Evolutionary conservation across 1,140 invertebrate genomes (phyloP).

Genomic region (Megalopta genalis): DNA sequence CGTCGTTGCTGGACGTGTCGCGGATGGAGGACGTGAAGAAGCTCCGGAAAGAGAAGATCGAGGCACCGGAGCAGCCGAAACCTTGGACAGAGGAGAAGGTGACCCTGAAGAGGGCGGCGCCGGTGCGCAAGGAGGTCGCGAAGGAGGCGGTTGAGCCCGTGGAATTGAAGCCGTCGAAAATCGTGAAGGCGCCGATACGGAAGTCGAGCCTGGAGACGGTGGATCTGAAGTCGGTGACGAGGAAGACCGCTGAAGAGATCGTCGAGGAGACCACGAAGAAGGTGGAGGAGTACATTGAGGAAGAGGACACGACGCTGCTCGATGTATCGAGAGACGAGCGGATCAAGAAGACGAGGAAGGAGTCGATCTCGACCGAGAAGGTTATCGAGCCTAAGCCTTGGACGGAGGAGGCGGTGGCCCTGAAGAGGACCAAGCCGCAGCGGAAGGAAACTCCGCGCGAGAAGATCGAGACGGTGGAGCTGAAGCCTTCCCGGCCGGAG

Average conservation of each 20-base stretch:
- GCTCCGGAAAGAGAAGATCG: conserved; percentile 48
- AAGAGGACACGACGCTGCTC: conserved; percentile 62
- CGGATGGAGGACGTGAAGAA: conserved; percentile 46
- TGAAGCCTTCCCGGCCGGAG: conserved; percentile 80
- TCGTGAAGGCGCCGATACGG: conserved; percentile 65
- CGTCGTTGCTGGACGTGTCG: conserved; percentile 45
- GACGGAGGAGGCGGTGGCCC: conserved; percentile 77
- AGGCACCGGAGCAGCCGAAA: conserved; percentile 73
- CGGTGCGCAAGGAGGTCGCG: conserved; percentile 72
- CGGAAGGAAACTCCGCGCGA: conserved; percentile 72
- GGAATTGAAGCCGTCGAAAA: conserved; percentile 79
- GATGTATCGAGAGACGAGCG: conserved; percentile 51
- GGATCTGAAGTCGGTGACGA: conserved; percentile 68
- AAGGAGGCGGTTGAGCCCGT: conserved; percentile 76
- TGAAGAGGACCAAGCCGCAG: conserved; percentile 71
- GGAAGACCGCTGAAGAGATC: conserved; percentile 67
- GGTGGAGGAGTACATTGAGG: conserved; percentile 52
- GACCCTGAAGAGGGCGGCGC: conserved; percentile 71
- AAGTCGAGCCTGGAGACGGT: conserved; percentile 76
- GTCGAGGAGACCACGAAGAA: conserved; percentile 22
- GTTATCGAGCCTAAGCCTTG: conserved; percentile 68
- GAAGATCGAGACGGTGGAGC: conserved; percentile 71
- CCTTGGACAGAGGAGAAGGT: conserved; percentile 81
- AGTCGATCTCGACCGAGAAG: conserved; percentile 21
- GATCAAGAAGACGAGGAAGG: conserved; percentile 41